These are phyloP conservation scores for Sphaeramia orbicularis DNA, from an alignment of 2,797 vertebrate species.

Conservation along the genomic window DNA sequence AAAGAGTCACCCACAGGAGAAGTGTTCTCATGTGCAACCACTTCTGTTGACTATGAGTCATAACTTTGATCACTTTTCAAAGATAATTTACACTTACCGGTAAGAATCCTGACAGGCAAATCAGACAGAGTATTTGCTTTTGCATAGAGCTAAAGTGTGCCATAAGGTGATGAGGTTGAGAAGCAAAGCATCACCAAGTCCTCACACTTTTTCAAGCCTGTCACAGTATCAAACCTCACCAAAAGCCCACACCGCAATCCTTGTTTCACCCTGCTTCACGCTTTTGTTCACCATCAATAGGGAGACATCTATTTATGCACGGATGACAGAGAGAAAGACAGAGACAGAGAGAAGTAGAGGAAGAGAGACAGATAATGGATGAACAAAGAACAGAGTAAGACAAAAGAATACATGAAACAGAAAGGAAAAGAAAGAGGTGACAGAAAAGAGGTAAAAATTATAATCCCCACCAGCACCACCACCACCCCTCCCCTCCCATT, in stretches of 20 bases:
- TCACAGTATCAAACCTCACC: slow-evolving; percentile 41
- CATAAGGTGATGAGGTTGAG: slow-evolving; percentile 30
- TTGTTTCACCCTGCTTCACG: slow-evolving; percentile 38
- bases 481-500: slow-evolving; percentile 29
- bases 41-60: too few species aligned
- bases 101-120: too few species aligned
- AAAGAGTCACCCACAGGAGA: too few species aligned
- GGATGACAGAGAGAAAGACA: slow-evolving; percentile 36
- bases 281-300: slow-evolving; percentile 66
- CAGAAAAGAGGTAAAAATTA: slow-evolving; percentile 70
- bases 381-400: slow-evolving; percentile 51
- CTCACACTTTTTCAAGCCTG: slow-evolving; percentile 45
- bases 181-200: slow-evolving; percentile 28
- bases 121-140: background rate
- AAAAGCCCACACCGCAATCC: slow-evolving; percentile 42
- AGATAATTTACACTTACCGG: too few species aligned
- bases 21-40: too few species aligned
- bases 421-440: slow-evolving; percentile 45
- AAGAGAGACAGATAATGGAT: slow-evolving; percentile 41
- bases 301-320: slow-evolving; percentile 60
- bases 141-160: slow-evolving; percentile 11
- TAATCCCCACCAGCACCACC: slow-evolving; percentile 45
- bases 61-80: too few species aligned
- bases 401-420: slow-evolving; percentile 49
- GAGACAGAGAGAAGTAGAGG: background rate